Evolutionary conservation across 2,888 invertebrate genomes (phyloP), one percentile per base, ranked within the genome.

Genomic region (Xanthia togata): DNA sequence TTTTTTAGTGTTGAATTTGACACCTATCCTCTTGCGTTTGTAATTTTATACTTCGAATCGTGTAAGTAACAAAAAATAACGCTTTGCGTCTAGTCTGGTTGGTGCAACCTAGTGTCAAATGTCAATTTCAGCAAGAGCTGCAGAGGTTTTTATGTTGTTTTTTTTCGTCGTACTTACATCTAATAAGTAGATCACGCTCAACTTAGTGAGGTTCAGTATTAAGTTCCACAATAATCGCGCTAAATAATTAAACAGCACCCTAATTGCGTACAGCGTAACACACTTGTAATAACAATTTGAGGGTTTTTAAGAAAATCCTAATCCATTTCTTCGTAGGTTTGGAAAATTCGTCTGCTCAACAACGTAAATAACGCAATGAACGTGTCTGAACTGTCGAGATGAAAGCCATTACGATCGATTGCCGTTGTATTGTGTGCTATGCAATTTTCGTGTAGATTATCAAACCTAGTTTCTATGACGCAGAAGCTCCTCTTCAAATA

Each of bases 61-160:
- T 60, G 11, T 12, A 44, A 4, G 44, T 44, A 38, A 50, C 26
- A 38, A 73, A 67, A 80, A 73, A 31, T 5, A 23, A 59, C n/a
- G 35, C 4, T 9, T n/a, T 78, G 9, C 17, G 44, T 31, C 11
- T 64, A 9, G 12, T 35, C 23, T 12, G 57, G 11, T 67, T 50
- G 26, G 44, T 73, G 59, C 60, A 74, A 53, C 31, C 20, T 5
- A 35, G 79, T 62, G 53, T 79, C 71, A 55, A 35, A 70, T 62
- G 53, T 79, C 71, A 47, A 71, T 47, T 71, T 57, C 50, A 57
- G 23, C 55, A 50, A 57, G 3, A 57, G 5, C 44, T 35, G 26
- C 17, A 44, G 6, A n/a, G 11, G 1, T 20, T 26, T 63, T n/a
- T 35, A 17, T 8, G 8, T 20, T 17, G 1, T 50, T 20, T 50